These are phyloP conservation scores for Eremophila alpestris DNA, from an alignment of 2,797 vertebrate species.

Conservation along the genomic window DNA sequence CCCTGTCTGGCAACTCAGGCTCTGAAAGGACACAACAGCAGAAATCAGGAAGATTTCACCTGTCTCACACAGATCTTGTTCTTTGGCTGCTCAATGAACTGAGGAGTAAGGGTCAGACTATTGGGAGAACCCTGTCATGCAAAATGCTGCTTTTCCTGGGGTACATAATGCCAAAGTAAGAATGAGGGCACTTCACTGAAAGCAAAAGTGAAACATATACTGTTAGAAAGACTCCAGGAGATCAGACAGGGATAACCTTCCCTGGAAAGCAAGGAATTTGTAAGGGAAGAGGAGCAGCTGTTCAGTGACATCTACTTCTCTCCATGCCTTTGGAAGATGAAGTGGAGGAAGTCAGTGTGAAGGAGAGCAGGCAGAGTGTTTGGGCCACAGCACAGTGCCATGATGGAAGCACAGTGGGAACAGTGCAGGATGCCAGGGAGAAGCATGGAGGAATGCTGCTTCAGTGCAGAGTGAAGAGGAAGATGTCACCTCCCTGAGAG, in stretches of 20 bases:
- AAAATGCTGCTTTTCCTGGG: neutral
- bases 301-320: neutral
- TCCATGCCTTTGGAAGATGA: neutral
- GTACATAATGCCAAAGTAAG: accelerated
- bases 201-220: neutral
- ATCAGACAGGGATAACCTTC: neutral
- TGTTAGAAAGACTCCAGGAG: neutral
- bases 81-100: neutral
- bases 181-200: neutral
- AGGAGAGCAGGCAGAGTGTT: neutral
- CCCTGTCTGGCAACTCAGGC: neutral
- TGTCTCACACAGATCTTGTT: neutral
- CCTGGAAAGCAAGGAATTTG: neutral
- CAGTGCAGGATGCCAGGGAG: neutral
- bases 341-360: neutral
- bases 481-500: neutral
- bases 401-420: neutral
- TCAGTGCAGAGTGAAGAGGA: neutral
- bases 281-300: neutral
- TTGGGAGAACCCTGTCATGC: neutral
- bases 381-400: neutral
- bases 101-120: neutral
- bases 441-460: neutral
- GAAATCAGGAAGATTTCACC: neutral
- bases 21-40: neutral